Conservation (phyloP, 2,888 invertebrate species). For the Lasioglossum villosulum region DNA sequence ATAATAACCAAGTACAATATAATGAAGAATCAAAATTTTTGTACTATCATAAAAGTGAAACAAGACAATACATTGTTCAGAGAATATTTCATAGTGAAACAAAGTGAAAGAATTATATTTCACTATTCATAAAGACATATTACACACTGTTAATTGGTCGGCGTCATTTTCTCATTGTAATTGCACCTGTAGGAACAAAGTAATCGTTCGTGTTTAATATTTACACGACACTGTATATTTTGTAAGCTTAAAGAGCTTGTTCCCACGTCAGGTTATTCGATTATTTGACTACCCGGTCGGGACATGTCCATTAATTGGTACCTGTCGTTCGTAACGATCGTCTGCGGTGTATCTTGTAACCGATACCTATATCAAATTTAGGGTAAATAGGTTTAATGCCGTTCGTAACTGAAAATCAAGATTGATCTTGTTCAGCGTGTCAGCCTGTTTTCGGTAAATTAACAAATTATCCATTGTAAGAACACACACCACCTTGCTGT, state of each 20-base stretch:
- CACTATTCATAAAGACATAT: neutral
- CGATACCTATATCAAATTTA: conserved; percentile 48
- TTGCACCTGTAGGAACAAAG: neutral
- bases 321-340: conserved; percentile 56
- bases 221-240: neutral
- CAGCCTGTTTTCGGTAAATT: neutral
- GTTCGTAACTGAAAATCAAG: conserved; percentile 44
- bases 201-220: neutral
- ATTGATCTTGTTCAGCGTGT: conserved; percentile 25
- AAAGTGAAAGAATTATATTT: neutral
- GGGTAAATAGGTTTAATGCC: conserved; percentile 17
- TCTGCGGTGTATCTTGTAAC: conserved; percentile 44
- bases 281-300: conserved; percentile 38
- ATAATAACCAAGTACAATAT: neutral
- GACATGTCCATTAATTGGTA: conserved; percentile 57
- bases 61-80: too few species aligned
- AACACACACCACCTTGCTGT: neutral
- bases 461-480: neutral
- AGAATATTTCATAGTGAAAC: too few species aligned
- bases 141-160: neutral
- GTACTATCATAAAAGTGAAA: neutral
- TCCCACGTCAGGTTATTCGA: conserved; percentile 4
- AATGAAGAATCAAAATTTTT: too few species aligned
- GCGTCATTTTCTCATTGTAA: neutral
- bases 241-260: conserved; percentile 12